Base-by-base conservation (phyloP, 2,888 invertebrate species). In the Harmothoe impar region DNA sequence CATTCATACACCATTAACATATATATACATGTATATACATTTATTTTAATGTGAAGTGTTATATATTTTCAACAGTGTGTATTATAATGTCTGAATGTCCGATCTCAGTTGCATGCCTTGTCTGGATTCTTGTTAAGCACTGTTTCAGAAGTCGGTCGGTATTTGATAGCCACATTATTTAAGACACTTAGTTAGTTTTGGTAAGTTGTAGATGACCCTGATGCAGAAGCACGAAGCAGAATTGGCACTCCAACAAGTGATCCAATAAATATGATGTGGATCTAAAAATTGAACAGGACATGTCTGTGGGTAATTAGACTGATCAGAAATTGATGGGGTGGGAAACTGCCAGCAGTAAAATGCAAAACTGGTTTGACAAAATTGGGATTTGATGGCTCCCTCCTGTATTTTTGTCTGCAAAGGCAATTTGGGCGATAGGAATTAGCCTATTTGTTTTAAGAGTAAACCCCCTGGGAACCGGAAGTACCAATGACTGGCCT, bases 401-500 rank as follows among this genome's bases (percentile, higher is more conserved):
- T 23, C 77, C 25, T 77, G 77, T 77, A 17, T 77, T 77, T 31
- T 77, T 77, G 15, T 77, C n/a, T 31, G 29, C 17, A 29, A 31
- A 77, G 77, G 29, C 31, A 31, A 31, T 25, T 77, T 31, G 25
- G 29, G 77, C 17, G 31, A 77, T 77, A 77, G 29, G 77, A 77
- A 77, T 77, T 77, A 77, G 31, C n/a, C 25, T 77, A 77, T 77
- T 77, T 77, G 77, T 77, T 77, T 77, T 25, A 77, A 77, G 77
- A 77, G 77, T 31, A 31, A 77, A 31, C 77, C 62, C 68, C 20
- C 20, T 31, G 29, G 31, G 31, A 31, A 5, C 29, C 62, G n/a
- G 15, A 31, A 77, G 31, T 31, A 31, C 25, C 77, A 77, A 29
- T 77, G 3, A 31, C 15, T 62, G 3, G 29, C 17, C n/a, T 17